Evolutionary conservation across 2,113 vertebrate species (phyloP), one percentile per base, ranked within the genome.

Genomic region (Seriola aureovittata): DNA sequence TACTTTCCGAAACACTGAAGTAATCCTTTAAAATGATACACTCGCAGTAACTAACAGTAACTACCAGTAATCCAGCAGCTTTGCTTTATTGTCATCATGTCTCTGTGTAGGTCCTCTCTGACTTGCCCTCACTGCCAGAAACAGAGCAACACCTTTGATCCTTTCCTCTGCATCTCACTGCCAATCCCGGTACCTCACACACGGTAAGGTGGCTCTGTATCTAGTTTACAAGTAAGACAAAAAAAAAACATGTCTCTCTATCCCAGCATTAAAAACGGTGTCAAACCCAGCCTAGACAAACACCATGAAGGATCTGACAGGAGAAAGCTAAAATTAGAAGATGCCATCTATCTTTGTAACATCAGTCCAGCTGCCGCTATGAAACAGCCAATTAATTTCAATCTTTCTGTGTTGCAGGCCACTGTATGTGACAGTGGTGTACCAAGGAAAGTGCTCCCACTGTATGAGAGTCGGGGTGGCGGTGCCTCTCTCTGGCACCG

Each of bases 101-200:
- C 67, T 71, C 34, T 62, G 10, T 72, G 40, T 9, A 99, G 98
- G 94, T 99, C 98, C n/a, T 99, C 98, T 0, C 94, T 99, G 95
- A 99, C 98, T 0, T 99, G 98, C 89, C 98, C 98, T 89, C 97
- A 99, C 91, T 99, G 98, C 95, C 98, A 98, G 96, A 99, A 99
- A 94, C 98, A 99, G 95, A 99, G 98, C 91, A 99, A 99, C 94
- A 99, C 98, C 67, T 99, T 99, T 52, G 98, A 99, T 92, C 98
- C 98, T 75, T 99, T 99, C 88, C 97, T 99, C 80, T 99, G 98
- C 95, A 98, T 99, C 95, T 99, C 98, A 82, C 95, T 99, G 95
- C 98, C 98, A 42, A 99, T 99, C 89, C 98, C 98, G 25, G 95
- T 99, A 89, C 98, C 97, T 91, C 97, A 99, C 80, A 99, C 98